Conservation (phyloP, 2,888 invertebrate species). For the Chymomyza amoena region DNA sequence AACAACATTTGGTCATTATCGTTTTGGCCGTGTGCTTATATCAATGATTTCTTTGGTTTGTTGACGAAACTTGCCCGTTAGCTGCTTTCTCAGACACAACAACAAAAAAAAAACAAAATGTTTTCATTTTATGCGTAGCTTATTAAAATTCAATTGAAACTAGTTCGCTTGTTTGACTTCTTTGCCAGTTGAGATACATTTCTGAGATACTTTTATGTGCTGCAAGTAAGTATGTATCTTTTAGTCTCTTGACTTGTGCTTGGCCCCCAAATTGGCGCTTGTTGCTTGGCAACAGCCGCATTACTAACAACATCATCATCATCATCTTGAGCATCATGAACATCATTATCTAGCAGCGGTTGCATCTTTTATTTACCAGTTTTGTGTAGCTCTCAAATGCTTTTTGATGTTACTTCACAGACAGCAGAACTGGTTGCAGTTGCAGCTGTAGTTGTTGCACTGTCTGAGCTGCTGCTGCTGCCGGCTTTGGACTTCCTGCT, state of each 20-base stretch:
- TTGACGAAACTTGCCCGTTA: not conserved
- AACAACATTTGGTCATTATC: not conserved
- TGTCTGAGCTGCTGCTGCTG: not conserved
- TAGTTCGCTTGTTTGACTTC: not conserved
- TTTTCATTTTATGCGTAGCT: slow-evolving; percentile 1
- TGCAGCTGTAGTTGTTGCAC: not conserved
- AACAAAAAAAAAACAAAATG: not conserved
- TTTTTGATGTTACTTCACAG: slow-evolving; percentile 5
- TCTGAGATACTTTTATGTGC: too few relatives aligned
- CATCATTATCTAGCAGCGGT: not conserved
- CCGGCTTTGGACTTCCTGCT: not conserved
- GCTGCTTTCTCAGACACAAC: not conserved
- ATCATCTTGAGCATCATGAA: not conserved
- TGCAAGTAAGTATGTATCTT: not conserved
- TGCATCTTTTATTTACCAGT: slow-evolving; percentile 6
- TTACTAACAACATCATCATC: not conserved
- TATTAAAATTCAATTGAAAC: slow-evolving; percentile 8
- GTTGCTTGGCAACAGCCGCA: not conserved
- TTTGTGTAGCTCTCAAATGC: not conserved
- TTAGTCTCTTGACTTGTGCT: not conserved
- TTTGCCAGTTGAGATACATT: not conserved
- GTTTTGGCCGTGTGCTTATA: slow-evolving; percentile 18
- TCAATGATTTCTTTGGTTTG: slow-evolving; percentile 20
- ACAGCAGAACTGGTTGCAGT: not conserved
- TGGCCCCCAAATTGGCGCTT: not conserved